phyloP scores from a whole-genome alignment of 1,140 invertebrate genomes.

The Halesus radiatus region DNA sequence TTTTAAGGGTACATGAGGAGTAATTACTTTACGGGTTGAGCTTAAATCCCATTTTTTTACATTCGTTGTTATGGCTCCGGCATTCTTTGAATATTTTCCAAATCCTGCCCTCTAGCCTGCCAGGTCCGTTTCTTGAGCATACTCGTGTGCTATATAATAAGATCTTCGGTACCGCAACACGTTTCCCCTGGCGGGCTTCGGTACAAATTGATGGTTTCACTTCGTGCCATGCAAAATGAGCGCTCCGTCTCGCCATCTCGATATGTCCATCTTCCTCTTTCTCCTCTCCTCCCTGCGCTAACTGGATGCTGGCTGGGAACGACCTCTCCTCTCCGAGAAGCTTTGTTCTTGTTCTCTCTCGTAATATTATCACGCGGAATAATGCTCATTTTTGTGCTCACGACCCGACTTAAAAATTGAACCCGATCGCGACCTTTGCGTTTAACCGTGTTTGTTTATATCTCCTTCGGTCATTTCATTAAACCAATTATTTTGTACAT shows the following conservation, averaged over 20 bases:
- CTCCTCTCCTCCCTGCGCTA: conserved; percentile 26
- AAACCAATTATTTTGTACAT: background rate
- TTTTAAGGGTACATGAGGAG: too few relatives aligned
- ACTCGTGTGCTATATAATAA: conserved; percentile 5
- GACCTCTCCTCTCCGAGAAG: background rate
- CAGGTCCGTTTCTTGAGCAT: too few relatives aligned
- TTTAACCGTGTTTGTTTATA: too few relatives aligned
- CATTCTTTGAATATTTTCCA: too few relatives aligned
- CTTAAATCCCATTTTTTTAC: too few relatives aligned
- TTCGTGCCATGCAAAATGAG: conserved; percentile 58
- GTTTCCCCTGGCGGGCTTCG: conserved; percentile 55
- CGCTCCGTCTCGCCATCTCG: conserved; percentile 39
- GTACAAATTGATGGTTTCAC: conserved; percentile 57
- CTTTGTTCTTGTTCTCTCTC: conserved; percentile 26
- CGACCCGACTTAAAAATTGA: conserved; percentile 8
- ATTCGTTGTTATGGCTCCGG: too few relatives aligned
- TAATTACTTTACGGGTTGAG: too few relatives aligned
- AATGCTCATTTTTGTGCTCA: conserved; percentile 15
- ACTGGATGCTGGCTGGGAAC: conserved; percentile 26
- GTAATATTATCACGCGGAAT: conserved; percentile 3
- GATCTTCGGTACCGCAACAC: conserved; percentile 46
- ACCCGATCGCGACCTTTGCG: background rate
- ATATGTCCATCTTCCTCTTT: conserved; percentile 44
- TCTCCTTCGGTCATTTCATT: background rate
- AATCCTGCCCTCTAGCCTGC: too few relatives aligned